Evolutionary conservation across 2,888 invertebrate genomes (phyloP), one percentile per base, ranked within the genome.

Genomic region (Cephus sareptanus): DNA sequence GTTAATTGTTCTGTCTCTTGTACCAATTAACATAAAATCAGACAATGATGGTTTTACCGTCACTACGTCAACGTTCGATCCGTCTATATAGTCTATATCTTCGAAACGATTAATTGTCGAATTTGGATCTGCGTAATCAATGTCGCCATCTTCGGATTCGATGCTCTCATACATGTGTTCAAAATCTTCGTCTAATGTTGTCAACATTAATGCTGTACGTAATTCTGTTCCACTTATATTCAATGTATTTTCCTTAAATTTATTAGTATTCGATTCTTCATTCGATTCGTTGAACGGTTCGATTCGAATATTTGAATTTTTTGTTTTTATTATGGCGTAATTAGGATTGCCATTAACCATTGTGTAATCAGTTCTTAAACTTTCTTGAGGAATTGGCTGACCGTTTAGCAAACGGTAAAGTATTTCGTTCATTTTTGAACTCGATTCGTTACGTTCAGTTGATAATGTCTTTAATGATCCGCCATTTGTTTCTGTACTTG

Each of bases 131-230:
- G 75, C 79, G 76, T 83, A 83, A 75, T 83, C 80, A 34, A 82
- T 82, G 40, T 82, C 82, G 6, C 69, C 81, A 75, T 82, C 83
- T 12, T 82, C 81, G 12, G 79, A 75, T 30, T 80, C 82, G 69
- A 82, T 75, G 30, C 81, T 77, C 30, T 82, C 83, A 78, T 83
- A 82, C 78, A 83, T 82, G 33, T 81, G 82, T 79, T 83, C 83
- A 69, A 83, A 83, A n/a, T 81, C 73, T 23, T 76, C 69, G 40
- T 31, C 23, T 34, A 9, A 34, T 13, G 71, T 33, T 35, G 34
- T 34, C 68, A 69, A 71, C 13, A 73, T 71, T 30, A 68, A 13
- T 4, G 69, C 31, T 9, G 71, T n/a, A 23, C 56, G 56, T 23
- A 56, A 56, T 56, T 56, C 56, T 56, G 56, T 56, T 23, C 56